Base-by-base conservation (phyloP, 2,888 invertebrate species). In the Oasisia sp. region DNA sequence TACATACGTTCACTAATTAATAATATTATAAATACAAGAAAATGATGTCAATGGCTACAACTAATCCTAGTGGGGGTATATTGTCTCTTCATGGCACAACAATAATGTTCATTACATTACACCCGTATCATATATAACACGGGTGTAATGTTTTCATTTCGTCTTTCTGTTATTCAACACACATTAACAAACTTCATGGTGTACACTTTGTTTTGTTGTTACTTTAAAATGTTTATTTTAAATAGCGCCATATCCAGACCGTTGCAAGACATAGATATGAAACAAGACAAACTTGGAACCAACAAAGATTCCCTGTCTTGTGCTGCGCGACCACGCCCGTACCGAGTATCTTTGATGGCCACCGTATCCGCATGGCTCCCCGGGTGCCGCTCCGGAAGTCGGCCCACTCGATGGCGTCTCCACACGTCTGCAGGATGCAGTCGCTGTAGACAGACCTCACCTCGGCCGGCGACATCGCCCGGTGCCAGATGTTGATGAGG, bases 391-490 rank as follows among this genome's bases (percentile, higher is more conserved):
- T 94, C 38, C 96, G 94, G 93, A 96, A 96, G 93, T 96, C 96
- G 74, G 95, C 95, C 96, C 96, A 96, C 93, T 96, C 95, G 1
- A 96, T 95, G 4, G 95, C 96, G 93, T 96, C 95, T 44, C 96
- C 96, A 93, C 96, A 96, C 92, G 95, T 94, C 94, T 95, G 95
- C 92, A 95, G 94, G 7, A 93, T 95, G 94, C 96, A 96, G 74
- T 96, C 96, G 9, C 91, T 91, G 32, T 94, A 94, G 58, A 94
- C 32, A 0, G 90, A 38, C 90, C 32, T 90, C 32, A 92, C 93
- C 58, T 95, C 95, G 12, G 93, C 92, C 19, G 92, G 91, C 2
- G 92, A 94, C 93, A 95, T 93, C n/a, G 94, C 94, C 89, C 94
- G 93, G 91, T 95, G 94, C 96, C 96, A 96, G 90, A 96, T 95